Conservation (phyloP, 1,140 invertebrate species). For the Bombus soroeensis region DNA sequence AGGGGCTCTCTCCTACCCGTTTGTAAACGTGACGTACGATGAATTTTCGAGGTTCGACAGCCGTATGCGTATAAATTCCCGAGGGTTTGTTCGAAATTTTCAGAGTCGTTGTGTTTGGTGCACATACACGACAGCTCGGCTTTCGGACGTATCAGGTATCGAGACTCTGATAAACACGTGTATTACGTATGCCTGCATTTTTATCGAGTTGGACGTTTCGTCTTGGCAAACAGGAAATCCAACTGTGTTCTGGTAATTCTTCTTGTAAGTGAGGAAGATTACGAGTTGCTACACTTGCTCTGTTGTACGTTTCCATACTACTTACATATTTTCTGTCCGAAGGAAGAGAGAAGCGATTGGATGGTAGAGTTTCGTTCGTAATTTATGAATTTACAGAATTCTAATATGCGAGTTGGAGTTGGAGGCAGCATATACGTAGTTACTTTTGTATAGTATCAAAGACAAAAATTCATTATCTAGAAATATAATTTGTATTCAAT, state of each 20-base stretch:
- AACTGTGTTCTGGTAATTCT: too few species aligned
- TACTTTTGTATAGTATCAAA: too few species aligned
- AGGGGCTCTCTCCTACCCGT: not conserved
- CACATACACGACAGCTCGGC: not conserved
- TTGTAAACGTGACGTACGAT: constrained; percentile 15
- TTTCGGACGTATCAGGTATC: constrained; percentile 10
- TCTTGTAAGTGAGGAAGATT: not conserved
- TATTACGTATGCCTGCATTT: constrained; percentile 2
- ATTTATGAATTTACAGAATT: too few species aligned
- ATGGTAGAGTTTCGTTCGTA: too few species aligned
- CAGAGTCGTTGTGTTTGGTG: not conserved
- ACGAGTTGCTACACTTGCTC: not conserved
- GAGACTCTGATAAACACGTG: constrained; percentile 2
- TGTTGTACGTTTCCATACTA: too few species aligned
- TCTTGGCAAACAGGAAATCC: not conserved
- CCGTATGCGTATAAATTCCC: constrained; percentile 1
- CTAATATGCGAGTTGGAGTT: too few species aligned
- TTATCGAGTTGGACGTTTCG: not conserved
- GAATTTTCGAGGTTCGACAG: not conserved
- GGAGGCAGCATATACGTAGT: too few species aligned
- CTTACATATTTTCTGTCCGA: too few species aligned
- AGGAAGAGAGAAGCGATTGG: too few species aligned
- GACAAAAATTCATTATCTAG: too few species aligned
- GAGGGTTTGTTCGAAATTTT: constrained; percentile 3
- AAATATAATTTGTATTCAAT: too few species aligned